Percentiles rank a stretch among this genome's conserved stretches.
Conservation (phyloP, 23 tunicate species). For the Corella eumyota region DNA sequence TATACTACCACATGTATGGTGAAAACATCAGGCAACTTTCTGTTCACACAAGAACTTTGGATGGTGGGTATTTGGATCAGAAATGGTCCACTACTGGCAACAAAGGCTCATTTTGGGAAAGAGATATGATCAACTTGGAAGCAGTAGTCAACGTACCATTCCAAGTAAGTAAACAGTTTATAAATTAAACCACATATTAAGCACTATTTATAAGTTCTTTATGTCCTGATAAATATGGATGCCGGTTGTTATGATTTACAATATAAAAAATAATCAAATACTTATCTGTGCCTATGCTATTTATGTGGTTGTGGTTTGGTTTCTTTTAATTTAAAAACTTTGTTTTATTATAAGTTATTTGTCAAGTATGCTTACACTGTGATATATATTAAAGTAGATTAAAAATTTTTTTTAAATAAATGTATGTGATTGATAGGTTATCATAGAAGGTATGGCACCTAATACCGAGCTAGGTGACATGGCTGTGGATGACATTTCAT, state of each 20-base stretch:
- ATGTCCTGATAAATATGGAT: too few relatives aligned
- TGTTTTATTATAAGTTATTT: too few relatives aligned
- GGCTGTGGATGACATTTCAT: conserved; percentile 79
- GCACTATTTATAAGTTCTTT: not conserved
- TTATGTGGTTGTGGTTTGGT: too few relatives aligned
- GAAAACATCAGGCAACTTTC: conserved; percentile 25
- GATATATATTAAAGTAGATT: too few relatives aligned
- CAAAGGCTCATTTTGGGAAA: conserved; percentile 69
- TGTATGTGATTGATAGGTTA: too few relatives aligned
- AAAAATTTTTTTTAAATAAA: too few relatives aligned
- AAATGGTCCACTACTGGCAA: conserved; percentile 25
- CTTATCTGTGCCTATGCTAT: too few relatives aligned
- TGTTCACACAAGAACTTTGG: conserved; percentile 42
- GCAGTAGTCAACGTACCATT: conserved; percentile 23
- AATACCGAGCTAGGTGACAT: conserved; percentile 56
- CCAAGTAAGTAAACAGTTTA: conserved; percentile 26
- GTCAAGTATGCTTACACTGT: too few relatives aligned
- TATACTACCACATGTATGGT: conserved; percentile 96
- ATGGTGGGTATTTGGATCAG: conserved; percentile 65
- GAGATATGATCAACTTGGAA: conserved; percentile 37
- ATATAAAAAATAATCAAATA: too few relatives aligned
- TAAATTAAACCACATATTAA: not conserved
- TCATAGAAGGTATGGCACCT: conserved; percentile 74
- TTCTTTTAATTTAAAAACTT: too few relatives aligned
- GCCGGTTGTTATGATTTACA: too few relatives aligned